phyloP scores from a whole-genome alignment of 2,888 invertebrate species.

The Ennomos fuscantarius region DNA sequence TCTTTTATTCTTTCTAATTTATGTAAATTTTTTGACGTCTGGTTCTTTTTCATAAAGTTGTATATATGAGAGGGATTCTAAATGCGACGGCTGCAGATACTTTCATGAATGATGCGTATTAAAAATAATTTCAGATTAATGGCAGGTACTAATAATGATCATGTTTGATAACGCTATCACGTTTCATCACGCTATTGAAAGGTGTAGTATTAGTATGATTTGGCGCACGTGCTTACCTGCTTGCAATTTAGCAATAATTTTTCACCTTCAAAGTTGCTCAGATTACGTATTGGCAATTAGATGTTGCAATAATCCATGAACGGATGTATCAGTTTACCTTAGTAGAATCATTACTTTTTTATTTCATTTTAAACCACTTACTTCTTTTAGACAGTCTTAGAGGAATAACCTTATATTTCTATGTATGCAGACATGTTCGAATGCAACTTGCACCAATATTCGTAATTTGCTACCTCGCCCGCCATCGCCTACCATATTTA shows the following conservation, averaged over 20 bases:
- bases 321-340: conserved; percentile 5
- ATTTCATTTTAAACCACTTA: no score
- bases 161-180: conserved; percentile 1
- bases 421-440: neutral
- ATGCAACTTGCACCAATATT: conserved; percentile 3
- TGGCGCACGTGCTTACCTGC: conserved; percentile 17
- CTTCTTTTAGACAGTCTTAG: no score
- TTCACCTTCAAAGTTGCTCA: conserved; percentile 15
- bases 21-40: conserved; percentile 30
- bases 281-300: conserved; percentile 12
- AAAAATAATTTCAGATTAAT: neutral
- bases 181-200: neutral
- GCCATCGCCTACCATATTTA: conserved; percentile 1
- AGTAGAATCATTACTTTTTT: no score
- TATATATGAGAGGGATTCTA: no score
- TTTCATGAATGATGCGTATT: neutral
- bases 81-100: neutral
- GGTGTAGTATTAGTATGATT: conserved; percentile 5
- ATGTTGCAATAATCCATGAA: conserved; percentile 16
- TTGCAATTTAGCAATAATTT: conserved; percentile 23
- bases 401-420: no score
- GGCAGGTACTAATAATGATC: neutral
- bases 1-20: conserved; percentile 49
- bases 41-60: neutral
- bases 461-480: neutral